Evolutionary conservation across 2,888 invertebrate genomes (phyloP).

Genomic region (Rugalucina vietnamica): DNA sequence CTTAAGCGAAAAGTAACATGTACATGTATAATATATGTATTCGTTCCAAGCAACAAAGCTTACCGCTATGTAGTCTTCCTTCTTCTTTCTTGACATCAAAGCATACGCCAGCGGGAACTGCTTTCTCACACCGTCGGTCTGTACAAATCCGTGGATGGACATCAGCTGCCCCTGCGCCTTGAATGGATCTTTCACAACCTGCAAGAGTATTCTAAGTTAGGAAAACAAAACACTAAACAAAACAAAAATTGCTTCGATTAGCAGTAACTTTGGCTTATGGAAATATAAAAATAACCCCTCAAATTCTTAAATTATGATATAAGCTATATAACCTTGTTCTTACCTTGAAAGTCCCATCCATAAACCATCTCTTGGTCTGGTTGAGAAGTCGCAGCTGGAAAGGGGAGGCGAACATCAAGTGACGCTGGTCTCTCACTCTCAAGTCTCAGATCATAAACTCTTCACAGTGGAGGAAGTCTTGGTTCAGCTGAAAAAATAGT

Average conservation of each 20-base stretch:
- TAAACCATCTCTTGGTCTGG: slow-evolving; percentile 40
- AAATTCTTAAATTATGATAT: no score
- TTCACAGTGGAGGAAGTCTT: slow-evolving; percentile 27
- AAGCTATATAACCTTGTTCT: no score
- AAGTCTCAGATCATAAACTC: slow-evolving; percentile 41
- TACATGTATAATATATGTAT: no score
- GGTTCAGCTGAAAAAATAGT: slow-evolving; percentile 30
- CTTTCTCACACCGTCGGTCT: neutral
- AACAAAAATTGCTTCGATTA: no score
- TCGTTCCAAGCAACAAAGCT: no score
- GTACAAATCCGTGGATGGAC: slow-evolving; percentile 19
- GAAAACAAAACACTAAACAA: no score
- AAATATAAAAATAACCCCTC: no score
- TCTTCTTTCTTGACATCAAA: slow-evolving; percentile 22
- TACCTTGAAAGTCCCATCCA: slow-evolving; percentile 51
- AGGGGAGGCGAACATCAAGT: slow-evolving; percentile 34
- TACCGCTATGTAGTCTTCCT: slow-evolving; percentile 15
- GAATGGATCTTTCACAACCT: slow-evolving; percentile 6
- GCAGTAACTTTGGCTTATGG: no score
- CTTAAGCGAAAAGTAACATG: no score
- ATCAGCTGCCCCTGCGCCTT: slow-evolving; percentile 1
- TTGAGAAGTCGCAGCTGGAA: slow-evolving; percentile 33
- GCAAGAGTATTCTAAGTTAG: neutral
- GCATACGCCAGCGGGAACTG: slow-evolving; percentile 20
- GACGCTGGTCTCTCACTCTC: slow-evolving; percentile 12